Percentiles rank a stretch among this genome's conserved stretches.
These are phyloP conservation scores for Parascotia fuliginaria DNA, from an alignment of 2,888 invertebrate species.

Conservation along the genomic window DNA sequence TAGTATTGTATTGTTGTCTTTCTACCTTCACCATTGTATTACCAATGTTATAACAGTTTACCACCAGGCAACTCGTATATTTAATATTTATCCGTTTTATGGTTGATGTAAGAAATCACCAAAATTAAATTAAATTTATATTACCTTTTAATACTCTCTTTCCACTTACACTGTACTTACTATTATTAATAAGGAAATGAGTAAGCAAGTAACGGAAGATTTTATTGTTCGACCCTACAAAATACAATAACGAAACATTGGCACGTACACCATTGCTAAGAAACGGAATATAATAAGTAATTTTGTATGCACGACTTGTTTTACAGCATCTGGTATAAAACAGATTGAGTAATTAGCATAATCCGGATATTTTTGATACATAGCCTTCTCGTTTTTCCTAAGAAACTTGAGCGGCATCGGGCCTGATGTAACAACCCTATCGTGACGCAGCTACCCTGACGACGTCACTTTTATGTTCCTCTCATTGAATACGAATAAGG, in stretches of 20 bases:
- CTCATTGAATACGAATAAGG: slow-evolving; percentile 36
- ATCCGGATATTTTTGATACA: slow-evolving; percentile 41
- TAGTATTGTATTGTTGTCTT: too few species aligned
- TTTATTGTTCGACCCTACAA: neutral
- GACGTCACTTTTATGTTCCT: slow-evolving; percentile 37
- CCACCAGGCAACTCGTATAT: too few species aligned
- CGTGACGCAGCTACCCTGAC: slow-evolving; percentile 26
- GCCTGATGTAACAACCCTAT: slow-evolving; percentile 42
- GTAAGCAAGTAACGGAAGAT: too few species aligned
- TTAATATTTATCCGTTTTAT: too few species aligned
- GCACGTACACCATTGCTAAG: slow-evolving; percentile 7
- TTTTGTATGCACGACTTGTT: slow-evolving; percentile 37
- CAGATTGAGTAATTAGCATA: slow-evolving; percentile 50
- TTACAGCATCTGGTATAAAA: slow-evolving; percentile 30
- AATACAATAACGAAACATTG: slow-evolving; percentile 1
- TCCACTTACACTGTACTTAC: too few species aligned
- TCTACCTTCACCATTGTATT: too few species aligned
- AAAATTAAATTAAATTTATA: too few species aligned
- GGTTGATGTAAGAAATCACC: too few species aligned
- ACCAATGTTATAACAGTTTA: too few species aligned
- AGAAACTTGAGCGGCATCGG: slow-evolving; percentile 19
- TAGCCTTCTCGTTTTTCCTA: slow-evolving; percentile 24
- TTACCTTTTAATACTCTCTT: too few species aligned
- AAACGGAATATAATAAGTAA: slow-evolving; percentile 20
- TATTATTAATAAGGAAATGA: too few species aligned